phyloP scores from a whole-genome alignment of 2,888 invertebrate species.

The Opisthograptis luteolata region DNA sequence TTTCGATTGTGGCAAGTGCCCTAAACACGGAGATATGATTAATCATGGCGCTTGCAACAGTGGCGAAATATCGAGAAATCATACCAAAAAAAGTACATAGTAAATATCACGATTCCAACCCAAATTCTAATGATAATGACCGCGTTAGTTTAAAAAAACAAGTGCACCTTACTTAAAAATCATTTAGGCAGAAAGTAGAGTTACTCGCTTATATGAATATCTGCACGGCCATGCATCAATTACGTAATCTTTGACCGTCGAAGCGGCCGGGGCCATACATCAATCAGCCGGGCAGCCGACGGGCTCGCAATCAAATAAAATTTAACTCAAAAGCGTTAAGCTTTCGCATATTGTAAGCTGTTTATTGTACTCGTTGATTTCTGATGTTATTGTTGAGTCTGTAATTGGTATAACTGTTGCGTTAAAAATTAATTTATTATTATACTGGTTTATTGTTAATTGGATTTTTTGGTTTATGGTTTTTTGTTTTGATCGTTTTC shows the following conservation, averaged over 20 bases:
- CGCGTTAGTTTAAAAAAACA: no score
- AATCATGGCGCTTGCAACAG: no score
- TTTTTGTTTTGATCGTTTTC: background rate
- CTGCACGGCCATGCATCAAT: constrained; percentile 60
- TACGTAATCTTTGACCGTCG: constrained; percentile 65
- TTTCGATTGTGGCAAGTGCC: no score
- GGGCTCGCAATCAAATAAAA: constrained; percentile 81
- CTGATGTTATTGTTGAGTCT: constrained; percentile 26
- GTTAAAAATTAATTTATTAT: constrained; percentile 2
- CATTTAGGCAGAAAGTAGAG: constrained; percentile 24
- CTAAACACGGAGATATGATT: no score
- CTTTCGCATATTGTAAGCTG: constrained; percentile 45
- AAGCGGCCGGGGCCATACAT: constrained; percentile 66
- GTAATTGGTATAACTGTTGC: constrained; percentile 14
- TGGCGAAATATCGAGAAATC: no score
- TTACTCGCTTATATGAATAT: constrained; percentile 45
- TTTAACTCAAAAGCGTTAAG: constrained; percentile 71
- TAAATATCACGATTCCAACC: no score
- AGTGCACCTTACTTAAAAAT: constrained; percentile 2
- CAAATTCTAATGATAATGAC: no score
- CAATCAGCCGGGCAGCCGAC: constrained; percentile 71
- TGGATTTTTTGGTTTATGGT: background rate
- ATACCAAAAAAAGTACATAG: no score
- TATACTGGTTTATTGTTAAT: constrained; percentile 15
- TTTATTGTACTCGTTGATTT: constrained; percentile 40